Evolutionary conservation across 2,888 invertebrate genomes (phyloP), one percentile per base, ranked within the genome.

Genomic region (Acanthoscelides obtectus): DNA sequence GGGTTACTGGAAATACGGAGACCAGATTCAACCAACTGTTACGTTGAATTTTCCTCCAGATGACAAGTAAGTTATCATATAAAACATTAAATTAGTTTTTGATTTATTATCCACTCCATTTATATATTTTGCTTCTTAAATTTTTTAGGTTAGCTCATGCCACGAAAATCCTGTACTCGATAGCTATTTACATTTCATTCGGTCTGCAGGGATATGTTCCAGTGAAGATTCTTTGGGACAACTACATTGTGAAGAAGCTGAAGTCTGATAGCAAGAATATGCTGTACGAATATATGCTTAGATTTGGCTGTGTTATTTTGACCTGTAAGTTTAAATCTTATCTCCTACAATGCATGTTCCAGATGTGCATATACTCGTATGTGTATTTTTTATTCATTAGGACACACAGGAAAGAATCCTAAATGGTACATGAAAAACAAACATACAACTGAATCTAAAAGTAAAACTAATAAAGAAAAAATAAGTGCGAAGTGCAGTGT

Each of bases 171-270:
- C 86, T 90, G 77, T 90, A 92, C 75, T 90, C 91, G 0, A 74
- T 90, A 0, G 91, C 92, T 1, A 93, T 97, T 75, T 94, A 93
- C 80, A 89, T 96, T 71, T 92, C 95, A 0, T 95, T 94, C 82
- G 94, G 94, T 0, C 88, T 97, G 2, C 96, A 97, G 87, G 94
- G 95, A 79, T 97, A 94, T 84, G 96, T 97, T 1, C 95, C 96
- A 0, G 91, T 96, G 76, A 90, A 91, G 76, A 93, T 96, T 69
- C 86, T 95, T 22, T 94, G 93, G 93, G 84, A 84, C 67, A 86
- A 84, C 45, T 86, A 86, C 72, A 82, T 86, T 66, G 78, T 81
- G 17, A 84, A 85, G 71, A 77, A 78, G 70, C 73, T 86, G 63
- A 81, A 84, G 76, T 78, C 82, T 71, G 80, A 77, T 65, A 78